Base-by-base conservation (phyloP, 1,140 invertebrate species). In the Meloidogyne hapla region DNA sequence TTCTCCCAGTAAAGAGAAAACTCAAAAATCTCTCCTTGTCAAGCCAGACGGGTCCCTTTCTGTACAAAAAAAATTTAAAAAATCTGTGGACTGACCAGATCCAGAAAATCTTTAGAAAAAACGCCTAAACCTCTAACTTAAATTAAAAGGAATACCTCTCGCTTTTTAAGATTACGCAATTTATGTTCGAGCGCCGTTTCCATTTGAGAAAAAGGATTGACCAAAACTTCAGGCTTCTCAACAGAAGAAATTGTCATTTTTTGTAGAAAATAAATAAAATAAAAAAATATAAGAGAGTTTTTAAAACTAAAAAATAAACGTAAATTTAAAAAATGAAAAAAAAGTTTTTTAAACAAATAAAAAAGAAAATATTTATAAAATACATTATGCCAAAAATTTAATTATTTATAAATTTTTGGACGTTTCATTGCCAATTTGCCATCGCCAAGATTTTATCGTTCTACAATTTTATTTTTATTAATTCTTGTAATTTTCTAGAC, bases 131-230 rank as follows among this genome's bases (percentile, higher is more conserved):
- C 3, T 8, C 9, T 1, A 42, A 42, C 2, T 15, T 38, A 48
- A 48, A n/a, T 62, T 28, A 48, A 23, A 66, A 26, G 15, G n/a
- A 12, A 10, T 26, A 77, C 76, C 38, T 40, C 26, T n/a, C 76
- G 76, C 69, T 77, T 77, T 42, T 28, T 40, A n/a, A 77, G 74
- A 77, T 77, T 77, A 21, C 76, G 75, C 62, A 77, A 33, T 28
- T 78, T 77, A 38, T 77, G 77, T 33, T 77, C 76, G 15, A 77
- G 64, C 6, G 76, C 71, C 23, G 61, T 77, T 15, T 75, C 33
- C 71, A 77, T 64, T 48, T 76, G 45, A 48, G 56, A 67, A 66
- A 77, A 42, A 13, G 76, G 76, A 42, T 77, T 77, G 9, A 40
- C 61, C 38, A 77, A 64, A 28, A 76, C 38, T 23, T 77, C 56